Evolutionary conservation across 2,797 vertebrate species (phyloP).

Genomic region (Aldrovandia affinis): DNA sequence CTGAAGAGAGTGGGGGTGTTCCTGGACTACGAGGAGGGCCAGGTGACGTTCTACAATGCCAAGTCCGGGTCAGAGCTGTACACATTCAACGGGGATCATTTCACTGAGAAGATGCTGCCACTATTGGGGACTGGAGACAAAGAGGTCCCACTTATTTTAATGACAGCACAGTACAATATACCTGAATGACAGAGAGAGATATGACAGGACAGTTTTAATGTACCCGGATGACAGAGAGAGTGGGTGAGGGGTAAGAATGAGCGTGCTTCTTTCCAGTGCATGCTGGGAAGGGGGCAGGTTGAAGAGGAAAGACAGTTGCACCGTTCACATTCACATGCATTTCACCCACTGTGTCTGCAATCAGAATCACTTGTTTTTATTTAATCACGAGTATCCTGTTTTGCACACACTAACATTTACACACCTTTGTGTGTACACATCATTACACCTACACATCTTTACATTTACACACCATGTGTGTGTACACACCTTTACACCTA

Average conservation of each 20-base stretch:
- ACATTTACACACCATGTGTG: neutral
- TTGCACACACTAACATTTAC: neutral
- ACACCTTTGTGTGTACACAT: neutral
- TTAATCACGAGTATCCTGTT: neutral
- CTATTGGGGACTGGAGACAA: slow-evolving; percentile 74
- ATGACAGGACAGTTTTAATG: neutral
- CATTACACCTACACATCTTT: neutral
- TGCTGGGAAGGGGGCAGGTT: neutral
- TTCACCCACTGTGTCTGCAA: neutral
- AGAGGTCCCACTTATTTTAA: slow-evolving; percentile 71
- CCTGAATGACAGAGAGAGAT: slow-evolving; percentile 37
- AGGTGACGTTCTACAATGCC: slow-evolving; percentile 71
- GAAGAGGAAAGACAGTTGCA: neutral
- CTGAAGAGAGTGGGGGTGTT: slow-evolving; percentile 70
- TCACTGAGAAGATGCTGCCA: slow-evolving; percentile 67
- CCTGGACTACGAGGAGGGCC: slow-evolving; percentile 71
- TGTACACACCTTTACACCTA: neutral
- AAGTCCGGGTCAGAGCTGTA: slow-evolving; percentile 70
- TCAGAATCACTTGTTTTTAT: neutral
- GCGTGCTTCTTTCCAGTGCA: neutral
- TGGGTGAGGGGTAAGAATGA: neutral
- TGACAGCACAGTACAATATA: slow-evolving; percentile 43
- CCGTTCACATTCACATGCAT: neutral
- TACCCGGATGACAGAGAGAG: neutral
- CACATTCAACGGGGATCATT: slow-evolving; percentile 49